phyloP scores from a whole-genome alignment of 53 echinoderm and acorn worm species.

The Henricia sp. region DNA sequence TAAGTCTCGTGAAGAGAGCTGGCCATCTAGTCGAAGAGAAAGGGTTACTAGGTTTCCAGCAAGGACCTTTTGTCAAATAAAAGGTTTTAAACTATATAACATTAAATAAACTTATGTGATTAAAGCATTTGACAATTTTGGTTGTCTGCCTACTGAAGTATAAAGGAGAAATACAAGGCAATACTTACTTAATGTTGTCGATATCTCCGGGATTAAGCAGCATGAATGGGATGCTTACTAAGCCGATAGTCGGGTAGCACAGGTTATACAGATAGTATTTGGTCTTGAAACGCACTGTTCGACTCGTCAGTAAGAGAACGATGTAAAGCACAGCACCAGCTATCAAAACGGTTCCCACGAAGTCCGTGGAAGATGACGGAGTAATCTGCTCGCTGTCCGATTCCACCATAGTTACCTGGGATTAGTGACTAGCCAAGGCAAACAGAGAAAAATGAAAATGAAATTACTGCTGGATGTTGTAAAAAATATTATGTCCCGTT shows the following conservation, averaged over 20 bases:
- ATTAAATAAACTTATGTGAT: no score
- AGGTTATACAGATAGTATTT: constrained; percentile 72
- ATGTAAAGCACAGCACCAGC: constrained; percentile 16
- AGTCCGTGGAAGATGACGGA: constrained; percentile 32
- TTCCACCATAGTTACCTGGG: background rate
- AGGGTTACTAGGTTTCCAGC: background rate
- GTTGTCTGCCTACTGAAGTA: no score
- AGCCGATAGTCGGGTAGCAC: constrained; percentile 52
- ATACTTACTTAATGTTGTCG: constrained; percentile 59
- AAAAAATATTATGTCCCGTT: no score
- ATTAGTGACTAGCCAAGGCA: background rate
- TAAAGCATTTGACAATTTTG: no score
- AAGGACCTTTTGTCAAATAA: no score
- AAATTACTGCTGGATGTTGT: no score
- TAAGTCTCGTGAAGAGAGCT: constrained; percentile 58
- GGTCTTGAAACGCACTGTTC: constrained; percentile 58
- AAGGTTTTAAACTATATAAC: no score
- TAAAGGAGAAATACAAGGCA: no score
- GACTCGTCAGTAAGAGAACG: constrained; percentile 46
- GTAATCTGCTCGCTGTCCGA: constrained; percentile 8
- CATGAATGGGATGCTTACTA: constrained; percentile 60
- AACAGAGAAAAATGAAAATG: background rate
- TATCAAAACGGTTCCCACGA: constrained; percentile 34
- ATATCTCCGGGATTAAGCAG: constrained; percentile 67
- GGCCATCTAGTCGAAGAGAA: constrained; percentile 53